Conservation (phyloP, 1,140 invertebrate species). For the Ruditapes philippinarum region DNA sequence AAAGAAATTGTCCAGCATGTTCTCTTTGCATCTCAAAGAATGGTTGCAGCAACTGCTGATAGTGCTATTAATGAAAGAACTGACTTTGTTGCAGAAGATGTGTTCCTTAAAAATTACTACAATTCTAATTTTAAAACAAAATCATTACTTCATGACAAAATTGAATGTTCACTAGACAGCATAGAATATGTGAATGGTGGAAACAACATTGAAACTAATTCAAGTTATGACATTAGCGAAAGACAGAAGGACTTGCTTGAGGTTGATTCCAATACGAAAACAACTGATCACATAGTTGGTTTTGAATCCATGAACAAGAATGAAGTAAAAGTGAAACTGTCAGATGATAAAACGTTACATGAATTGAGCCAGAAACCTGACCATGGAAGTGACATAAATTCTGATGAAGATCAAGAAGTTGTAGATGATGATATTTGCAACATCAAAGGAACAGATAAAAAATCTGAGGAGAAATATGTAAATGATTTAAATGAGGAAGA, state of each 20-base stretch:
- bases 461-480: too few species aligned
- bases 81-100: not conserved
- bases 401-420: not conserved
- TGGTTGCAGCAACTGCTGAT: slow-evolving; percentile 13
- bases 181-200: not conserved
- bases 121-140: not conserved
- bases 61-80: slow-evolving; percentile 1
- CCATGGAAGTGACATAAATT: not conserved
- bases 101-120: not conserved
- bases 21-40: not conserved
- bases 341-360: slow-evolving; percentile 18
- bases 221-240: not conserved
- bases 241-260: too few species aligned
- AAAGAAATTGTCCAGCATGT: slow-evolving; percentile 24
- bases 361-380: too few species aligned
- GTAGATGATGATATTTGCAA: too few species aligned
- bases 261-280: too few species aligned
- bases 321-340: not conserved
- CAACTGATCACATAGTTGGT: not conserved
- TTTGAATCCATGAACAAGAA: not conserved
- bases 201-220: not conserved
- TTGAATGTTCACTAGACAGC: too few species aligned
- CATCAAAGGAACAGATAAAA: too few species aligned
- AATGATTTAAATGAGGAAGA: too few species aligned
- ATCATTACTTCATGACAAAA: not conserved